Evolutionary conservation across 2,888 invertebrate genomes (phyloP).

Genomic region (Pediacus dermestoides): DNA sequence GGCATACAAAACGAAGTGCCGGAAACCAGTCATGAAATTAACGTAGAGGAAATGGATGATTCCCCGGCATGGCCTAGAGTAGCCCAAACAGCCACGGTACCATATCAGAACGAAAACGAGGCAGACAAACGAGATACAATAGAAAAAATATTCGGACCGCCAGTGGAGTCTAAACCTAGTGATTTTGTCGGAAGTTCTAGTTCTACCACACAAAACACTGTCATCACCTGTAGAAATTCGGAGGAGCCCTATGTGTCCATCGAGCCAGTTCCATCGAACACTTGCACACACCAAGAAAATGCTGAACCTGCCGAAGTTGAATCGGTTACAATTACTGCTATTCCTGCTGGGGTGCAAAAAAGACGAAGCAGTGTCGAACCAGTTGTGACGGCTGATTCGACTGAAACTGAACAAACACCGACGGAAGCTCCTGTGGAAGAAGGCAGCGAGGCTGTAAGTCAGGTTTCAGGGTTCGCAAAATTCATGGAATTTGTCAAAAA

Average conservation of each 20-base stretch:
- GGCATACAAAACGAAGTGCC: slow-evolving; percentile 58
- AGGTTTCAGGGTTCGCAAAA: no score
- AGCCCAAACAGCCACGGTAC: not conserved
- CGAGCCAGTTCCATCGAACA: slow-evolving; percentile 32
- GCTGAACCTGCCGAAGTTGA: slow-evolving; percentile 19
- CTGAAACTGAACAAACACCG: no score
- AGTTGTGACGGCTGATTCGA: not conserved
- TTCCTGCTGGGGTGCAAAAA: slow-evolving; percentile 39
- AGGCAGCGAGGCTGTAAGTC: no score
- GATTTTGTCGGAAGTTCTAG: no score
- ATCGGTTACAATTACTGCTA: slow-evolving; percentile 23
- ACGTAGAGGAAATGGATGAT: slow-evolving; percentile 58
- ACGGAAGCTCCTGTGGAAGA: no score
- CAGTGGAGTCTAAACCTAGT: no score
- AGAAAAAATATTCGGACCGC: no score
- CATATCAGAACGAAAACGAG: slow-evolving; percentile 3
- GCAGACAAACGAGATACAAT: slow-evolving; percentile 2
- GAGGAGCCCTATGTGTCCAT: slow-evolving; percentile 35
- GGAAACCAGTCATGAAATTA: slow-evolving; percentile 54
- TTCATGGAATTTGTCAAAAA: no score
- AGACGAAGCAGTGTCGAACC: slow-evolving; percentile 36
- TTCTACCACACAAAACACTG: slow-evolving; percentile 11
- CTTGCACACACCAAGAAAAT: slow-evolving; percentile 23
- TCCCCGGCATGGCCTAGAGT: slow-evolving; percentile 39
- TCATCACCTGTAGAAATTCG: slow-evolving; percentile 23